phyloP scores from a whole-genome alignment of 2,888 invertebrate genomes.

The Tenodera sinensis region DNA sequence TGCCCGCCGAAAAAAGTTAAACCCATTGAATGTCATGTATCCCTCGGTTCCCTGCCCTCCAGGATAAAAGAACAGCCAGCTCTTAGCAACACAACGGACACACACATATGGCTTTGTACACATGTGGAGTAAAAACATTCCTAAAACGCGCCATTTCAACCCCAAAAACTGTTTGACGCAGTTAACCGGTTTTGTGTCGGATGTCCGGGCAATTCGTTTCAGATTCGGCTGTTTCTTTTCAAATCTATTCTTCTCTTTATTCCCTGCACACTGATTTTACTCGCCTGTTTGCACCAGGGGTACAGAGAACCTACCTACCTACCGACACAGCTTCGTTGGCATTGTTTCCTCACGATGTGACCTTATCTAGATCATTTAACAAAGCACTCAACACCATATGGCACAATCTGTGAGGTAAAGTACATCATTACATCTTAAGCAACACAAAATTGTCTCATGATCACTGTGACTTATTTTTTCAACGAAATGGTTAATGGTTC shows the following conservation, averaged over 20 bases:
- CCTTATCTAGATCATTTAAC: too few species aligned
- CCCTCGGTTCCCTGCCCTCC: background rate
- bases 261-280: background rate
- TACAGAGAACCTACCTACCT: background rate
- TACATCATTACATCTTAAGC: too few species aligned
- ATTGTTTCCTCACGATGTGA: background rate
- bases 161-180: conserved; percentile 18
- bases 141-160: conserved; percentile 26
- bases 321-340: background rate
- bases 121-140: background rate
- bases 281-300: background rate
- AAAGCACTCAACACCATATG: too few species aligned
- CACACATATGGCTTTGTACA: background rate
- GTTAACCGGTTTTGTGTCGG: conserved; percentile 14
- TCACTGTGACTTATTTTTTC: too few species aligned
- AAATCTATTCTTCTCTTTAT: background rate
- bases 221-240: conserved; percentile 18
- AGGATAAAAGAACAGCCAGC: background rate
- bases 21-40: background rate
- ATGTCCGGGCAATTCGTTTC: conserved; percentile 26
- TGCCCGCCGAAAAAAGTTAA: background rate
- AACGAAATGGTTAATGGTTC: too few species aligned
- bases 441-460: too few species aligned
- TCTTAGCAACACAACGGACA: background rate
- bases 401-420: too few species aligned